Base-by-base conservation (phyloP, 1,140 invertebrate genomes). In the Cydia pomonella region DNA sequence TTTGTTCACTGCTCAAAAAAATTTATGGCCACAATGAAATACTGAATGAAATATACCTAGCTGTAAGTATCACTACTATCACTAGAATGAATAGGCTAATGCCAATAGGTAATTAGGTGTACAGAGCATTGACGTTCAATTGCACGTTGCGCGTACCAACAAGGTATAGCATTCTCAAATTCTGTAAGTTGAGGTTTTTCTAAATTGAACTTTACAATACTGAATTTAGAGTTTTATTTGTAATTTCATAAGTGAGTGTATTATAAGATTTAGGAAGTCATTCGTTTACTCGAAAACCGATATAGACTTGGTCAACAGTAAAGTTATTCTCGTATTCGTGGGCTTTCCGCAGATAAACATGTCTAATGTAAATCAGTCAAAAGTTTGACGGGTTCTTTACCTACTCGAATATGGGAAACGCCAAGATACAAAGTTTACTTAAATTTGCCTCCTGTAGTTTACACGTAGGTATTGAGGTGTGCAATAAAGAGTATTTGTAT, bases 231-330 rank as follows among this genome's bases (percentile, higher is more conserved):
- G 47, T 50, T 50, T 7, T 12, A 3, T 50, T 47, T 47, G 16
- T 50, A 50, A 50, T 50, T n/a, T 50, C n/a, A n/a, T 3, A 6
- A 50, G 16, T 50, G 47, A 50, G 47, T 50, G 6, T n/a, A n/a
- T n/a, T 50, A 18, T n/a, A n/a, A 50, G n/a, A 5, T 50, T n/a
- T 50, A 50, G 47, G 6, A 50, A 50, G 47, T 18, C 18, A 50
- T n/a, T 50, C 16, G 16, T 50, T 18, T 21, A 59, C 53, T 59
- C 18, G 21, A 9, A 23, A 59, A 59, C 64, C 29, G 29, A 38
- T 69, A 41, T 69, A 69, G 29, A 29, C 5, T 69, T 6, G 64
- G 16, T 69, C 27, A 69, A 69, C 25, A 33, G 29, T 59, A 59
- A 50, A n/a, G 21, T 33, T 69, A 69, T 69, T 69, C n/a, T 33